Conservation (phyloP, 1,140 invertebrate species). For the Leptoteleia sp. region DNA sequence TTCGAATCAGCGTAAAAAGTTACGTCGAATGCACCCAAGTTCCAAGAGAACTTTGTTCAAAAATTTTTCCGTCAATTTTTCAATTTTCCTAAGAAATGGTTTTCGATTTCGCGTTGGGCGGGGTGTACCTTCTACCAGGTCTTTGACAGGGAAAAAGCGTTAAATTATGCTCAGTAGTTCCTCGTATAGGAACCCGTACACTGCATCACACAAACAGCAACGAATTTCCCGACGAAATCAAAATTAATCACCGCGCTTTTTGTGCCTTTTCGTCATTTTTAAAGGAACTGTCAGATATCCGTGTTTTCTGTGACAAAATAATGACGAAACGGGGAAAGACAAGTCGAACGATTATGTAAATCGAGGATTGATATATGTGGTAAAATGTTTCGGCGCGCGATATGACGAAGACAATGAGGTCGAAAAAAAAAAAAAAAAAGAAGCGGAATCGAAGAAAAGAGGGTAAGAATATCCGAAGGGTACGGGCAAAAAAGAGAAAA, state of each 20-base stretch:
- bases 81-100: too few relatives aligned
- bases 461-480: too few relatives aligned
- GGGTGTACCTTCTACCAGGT: too few relatives aligned
- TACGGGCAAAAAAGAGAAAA: too few relatives aligned
- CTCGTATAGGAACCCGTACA: slow-evolving; percentile 1
- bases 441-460: slow-evolving; percentile 27
- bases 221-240: neutral
- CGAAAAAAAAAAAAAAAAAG: slow-evolving; percentile 13
- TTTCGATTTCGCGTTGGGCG: too few relatives aligned
- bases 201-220: neutral
- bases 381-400: slow-evolving; percentile 4
- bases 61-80: too few relatives aligned
- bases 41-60: too few relatives aligned
- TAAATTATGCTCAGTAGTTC: slow-evolving; percentile 25
- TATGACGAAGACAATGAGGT: slow-evolving; percentile 16
- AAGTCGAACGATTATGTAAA: too few relatives aligned
- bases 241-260: neutral
- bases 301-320: neutral
- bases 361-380: too few relatives aligned
- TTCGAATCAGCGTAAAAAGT: too few relatives aligned
- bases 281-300: neutral
- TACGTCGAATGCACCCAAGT: too few relatives aligned
- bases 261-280: neutral
- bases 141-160: slow-evolving; percentile 19
- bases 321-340: neutral